Percentiles rank a stretch among this genome's conserved stretches.
These are phyloP conservation scores for Netelia inedita DNA, from an alignment of 2,888 invertebrate species.

Conservation along the genomic window DNA sequence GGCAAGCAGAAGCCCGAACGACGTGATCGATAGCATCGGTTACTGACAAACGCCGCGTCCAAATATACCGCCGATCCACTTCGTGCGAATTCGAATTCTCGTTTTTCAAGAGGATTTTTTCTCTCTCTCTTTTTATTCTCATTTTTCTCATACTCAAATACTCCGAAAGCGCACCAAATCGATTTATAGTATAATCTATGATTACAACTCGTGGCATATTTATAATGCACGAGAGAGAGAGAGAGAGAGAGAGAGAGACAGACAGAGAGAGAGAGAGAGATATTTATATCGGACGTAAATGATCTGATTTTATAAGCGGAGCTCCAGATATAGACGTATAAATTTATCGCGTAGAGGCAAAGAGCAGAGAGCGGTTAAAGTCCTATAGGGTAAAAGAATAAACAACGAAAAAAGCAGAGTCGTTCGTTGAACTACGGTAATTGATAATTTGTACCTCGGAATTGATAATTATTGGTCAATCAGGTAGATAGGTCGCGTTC, in stretches of 20 bases:
- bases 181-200: slow-evolving; percentile 3
- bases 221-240: neutral
- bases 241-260: neutral
- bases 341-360: neutral
- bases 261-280: neutral
- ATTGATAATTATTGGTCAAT: slow-evolving; percentile 64
- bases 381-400: neutral
- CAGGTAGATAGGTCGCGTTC: slow-evolving; percentile 44
- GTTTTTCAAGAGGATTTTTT: slow-evolving; percentile 10
- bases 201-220: slow-evolving; percentile 37
- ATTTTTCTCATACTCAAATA: neutral
- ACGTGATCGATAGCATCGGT: slow-evolving; percentile 65
- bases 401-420: slow-evolving; percentile 11
- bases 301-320: too few relatives aligned
- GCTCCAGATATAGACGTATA: slow-evolving; percentile 1
- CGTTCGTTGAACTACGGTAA: slow-evolving; percentile 15
- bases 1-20: slow-evolving; percentile 4
- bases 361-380: neutral
- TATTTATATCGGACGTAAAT: neutral
- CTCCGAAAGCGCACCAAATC: slow-evolving; percentile 22
- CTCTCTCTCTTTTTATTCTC: slow-evolving; percentile 1
- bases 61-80: slow-evolving; percentile 54
- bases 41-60: slow-evolving; percentile 62
- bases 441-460: slow-evolving; percentile 59
- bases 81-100: slow-evolving; percentile 35